phyloP scores from a whole-genome alignment of 1,140 invertebrate genomes.

The Bicyclus anynana region DNA sequence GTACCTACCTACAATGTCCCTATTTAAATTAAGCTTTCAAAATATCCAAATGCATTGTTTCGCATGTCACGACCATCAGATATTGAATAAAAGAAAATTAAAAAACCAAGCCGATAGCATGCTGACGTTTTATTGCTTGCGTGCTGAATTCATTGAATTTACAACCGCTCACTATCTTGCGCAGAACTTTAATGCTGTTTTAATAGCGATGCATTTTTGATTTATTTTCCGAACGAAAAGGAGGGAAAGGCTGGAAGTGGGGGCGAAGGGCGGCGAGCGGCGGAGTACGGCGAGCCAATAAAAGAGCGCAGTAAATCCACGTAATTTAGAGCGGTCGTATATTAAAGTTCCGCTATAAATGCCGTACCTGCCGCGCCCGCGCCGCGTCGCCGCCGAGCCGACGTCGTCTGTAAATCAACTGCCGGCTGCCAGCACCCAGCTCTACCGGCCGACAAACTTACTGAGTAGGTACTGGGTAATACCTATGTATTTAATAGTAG shows the following conservation, averaged over 20 bases:
- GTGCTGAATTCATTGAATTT: slow-evolving; percentile 17
- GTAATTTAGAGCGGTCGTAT: slow-evolving; percentile 73
- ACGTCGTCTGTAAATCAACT: slow-evolving; percentile 57
- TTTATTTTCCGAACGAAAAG: slow-evolving; percentile 30
- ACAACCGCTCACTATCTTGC: slow-evolving; percentile 14
- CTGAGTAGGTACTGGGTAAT: too few relatives aligned
- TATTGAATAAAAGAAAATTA: neutral
- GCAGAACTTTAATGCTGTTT: slow-evolving; percentile 22
- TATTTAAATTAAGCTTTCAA: too few relatives aligned
- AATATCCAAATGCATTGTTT: neutral
- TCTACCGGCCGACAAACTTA: neutral
- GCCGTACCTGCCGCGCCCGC: slow-evolving; percentile 52
- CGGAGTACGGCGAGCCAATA: slow-evolving; percentile 63
- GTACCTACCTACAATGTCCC: neutral
- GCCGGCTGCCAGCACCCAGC: slow-evolving; percentile 19
- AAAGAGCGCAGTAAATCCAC: slow-evolving; percentile 72
- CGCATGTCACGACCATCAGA: neutral
- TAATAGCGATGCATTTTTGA: slow-evolving; percentile 43
- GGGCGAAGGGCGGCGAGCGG: slow-evolving; percentile 44
- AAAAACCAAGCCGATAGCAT: neutral
- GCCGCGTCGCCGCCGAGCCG: slow-evolving; percentile 34
- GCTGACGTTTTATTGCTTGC: slow-evolving; percentile 8
- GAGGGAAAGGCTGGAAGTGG: slow-evolving; percentile 36
- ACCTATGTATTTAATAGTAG: too few relatives aligned
- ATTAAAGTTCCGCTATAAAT: slow-evolving; percentile 75